Evolutionary conservation across 2,797 vertebrate genomes (phyloP).

Genomic region (Pipistrellus pygmaeus): DNA sequence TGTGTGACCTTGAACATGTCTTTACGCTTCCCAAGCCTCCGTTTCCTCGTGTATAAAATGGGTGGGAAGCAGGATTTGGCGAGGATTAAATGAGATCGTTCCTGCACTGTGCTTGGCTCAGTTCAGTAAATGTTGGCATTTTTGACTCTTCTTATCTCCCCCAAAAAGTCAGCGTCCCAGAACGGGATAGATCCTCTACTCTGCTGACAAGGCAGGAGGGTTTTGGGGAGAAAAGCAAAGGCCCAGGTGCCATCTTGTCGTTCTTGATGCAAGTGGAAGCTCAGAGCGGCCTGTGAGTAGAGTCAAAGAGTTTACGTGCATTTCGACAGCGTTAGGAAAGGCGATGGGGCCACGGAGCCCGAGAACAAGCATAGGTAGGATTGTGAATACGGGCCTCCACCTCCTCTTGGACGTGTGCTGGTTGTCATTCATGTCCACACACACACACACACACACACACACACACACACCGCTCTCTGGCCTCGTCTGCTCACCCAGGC

Average conservation of each 20-base stretch:
- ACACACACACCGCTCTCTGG: not conserved
- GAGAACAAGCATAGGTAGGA: not conserved
- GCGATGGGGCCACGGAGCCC: not conserved
- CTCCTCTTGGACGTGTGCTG: not conserved
- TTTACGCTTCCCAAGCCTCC: not conserved
- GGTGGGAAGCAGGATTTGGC: not conserved
- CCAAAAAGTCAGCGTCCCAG: not conserved
- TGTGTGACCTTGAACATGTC: not conserved
- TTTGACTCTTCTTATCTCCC: not conserved
- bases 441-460: not conserved
- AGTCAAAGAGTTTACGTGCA: not conserved
- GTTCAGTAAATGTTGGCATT: not conserved
- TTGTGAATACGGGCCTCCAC: not conserved
- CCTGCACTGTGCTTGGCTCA: fast-evolving
- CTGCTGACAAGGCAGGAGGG: not conserved
- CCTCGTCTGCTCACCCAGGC: not conserved
- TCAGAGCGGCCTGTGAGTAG: not conserved
- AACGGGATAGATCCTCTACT: not conserved
- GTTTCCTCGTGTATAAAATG: not conserved
- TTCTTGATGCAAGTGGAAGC: not conserved
- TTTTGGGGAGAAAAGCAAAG: not conserved
- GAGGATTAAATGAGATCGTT: not conserved
- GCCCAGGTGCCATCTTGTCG: not conserved
- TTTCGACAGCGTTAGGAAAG: not conserved
- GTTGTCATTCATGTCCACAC: too few relatives aligned